These are phyloP conservation scores for Ceratothoa steindachneri DNA, from an alignment of 2,888 invertebrate genomes.

Conservation along the genomic window DNA sequence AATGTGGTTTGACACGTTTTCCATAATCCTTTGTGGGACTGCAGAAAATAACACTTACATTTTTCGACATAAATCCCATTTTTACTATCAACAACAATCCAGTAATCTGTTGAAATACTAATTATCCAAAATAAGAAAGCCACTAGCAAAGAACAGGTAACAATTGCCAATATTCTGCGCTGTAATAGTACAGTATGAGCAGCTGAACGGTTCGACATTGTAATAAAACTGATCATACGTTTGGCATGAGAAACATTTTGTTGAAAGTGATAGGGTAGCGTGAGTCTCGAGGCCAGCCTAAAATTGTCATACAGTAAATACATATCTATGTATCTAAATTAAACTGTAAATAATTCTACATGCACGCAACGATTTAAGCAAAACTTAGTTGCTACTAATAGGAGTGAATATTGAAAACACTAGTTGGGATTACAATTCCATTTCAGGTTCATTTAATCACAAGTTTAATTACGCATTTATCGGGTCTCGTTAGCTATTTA, in stretches of 20 bases:
- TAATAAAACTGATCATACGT: constrained; percentile 7
- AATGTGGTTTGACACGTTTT: constrained; percentile 31
- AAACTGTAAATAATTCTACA: too few relatives aligned
- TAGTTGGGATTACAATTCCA: too few relatives aligned
- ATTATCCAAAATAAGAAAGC: constrained; percentile 34
- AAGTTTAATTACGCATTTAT: too few relatives aligned
- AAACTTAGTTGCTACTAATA: too few relatives aligned
- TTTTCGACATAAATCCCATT: constrained; percentile 26
- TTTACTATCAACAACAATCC: constrained; percentile 35
- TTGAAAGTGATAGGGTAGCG: neutral
- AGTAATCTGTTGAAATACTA: constrained; percentile 38
- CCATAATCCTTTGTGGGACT: constrained; percentile 37
- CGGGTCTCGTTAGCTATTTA: too few relatives aligned
- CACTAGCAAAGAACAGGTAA: constrained; percentile 22
- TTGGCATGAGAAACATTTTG: neutral
- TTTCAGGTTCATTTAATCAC: too few relatives aligned
- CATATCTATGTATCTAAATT: neutral
- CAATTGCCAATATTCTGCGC: constrained; percentile 22
- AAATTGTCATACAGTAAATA: neutral
- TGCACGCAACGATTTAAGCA: too few relatives aligned
- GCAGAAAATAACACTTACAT: constrained; percentile 31
- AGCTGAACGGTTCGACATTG: constrained; percentile 2
- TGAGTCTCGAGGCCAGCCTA: neutral
- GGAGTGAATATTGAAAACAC: too few relatives aligned
- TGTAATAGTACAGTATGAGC: constrained; percentile 33